Percentiles rank a stretch among this genome's conserved stretches.
These are phyloP conservation scores for Tiliqua scincoides DNA, from an alignment of 2,113 vertebrate species.

Conservation along the genomic window DNA sequence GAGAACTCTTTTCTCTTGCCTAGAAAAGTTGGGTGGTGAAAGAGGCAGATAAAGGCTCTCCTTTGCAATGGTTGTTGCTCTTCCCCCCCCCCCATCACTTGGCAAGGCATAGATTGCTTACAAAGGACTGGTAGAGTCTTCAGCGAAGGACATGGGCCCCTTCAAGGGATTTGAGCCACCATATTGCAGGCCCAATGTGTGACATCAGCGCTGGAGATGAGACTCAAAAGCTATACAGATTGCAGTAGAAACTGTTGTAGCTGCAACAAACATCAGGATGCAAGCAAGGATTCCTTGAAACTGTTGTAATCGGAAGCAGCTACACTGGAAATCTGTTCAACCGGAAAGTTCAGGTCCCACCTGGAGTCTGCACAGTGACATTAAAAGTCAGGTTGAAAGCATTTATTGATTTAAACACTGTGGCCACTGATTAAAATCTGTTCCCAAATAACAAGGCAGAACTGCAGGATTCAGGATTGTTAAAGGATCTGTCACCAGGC, in stretches of 20 bases:
- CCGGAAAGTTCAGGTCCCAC: not conserved
- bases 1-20: too few relatives aligned
- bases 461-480: not conserved
- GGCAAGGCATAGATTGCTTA: too few relatives aligned
- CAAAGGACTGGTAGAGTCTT: too few relatives aligned
- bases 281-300: not conserved
- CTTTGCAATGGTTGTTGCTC: too few relatives aligned
- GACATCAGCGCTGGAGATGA: too few relatives aligned
- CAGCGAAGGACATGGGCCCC: too few relatives aligned
- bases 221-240: too few relatives aligned
- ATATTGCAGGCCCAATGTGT: too few relatives aligned
- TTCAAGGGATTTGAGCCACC: too few relatives aligned
- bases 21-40: too few relatives aligned
- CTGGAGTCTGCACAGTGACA: not conserved
- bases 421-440: not conserved
- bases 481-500: not conserved
- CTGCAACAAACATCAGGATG: rapidly evolving
- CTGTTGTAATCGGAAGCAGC: rapidly evolving
- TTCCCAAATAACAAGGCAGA: not conserved
- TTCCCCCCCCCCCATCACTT: too few relatives aligned
- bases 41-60: too few relatives aligned
- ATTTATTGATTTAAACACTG: not conserved
- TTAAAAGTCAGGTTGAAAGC: not conserved
- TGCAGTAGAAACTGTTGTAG: not conserved
- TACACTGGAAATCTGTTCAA: not conserved